Evolutionary conservation across 2,888 invertebrate genomes (phyloP).

Genomic region (Parnassius mnemosyne): DNA sequence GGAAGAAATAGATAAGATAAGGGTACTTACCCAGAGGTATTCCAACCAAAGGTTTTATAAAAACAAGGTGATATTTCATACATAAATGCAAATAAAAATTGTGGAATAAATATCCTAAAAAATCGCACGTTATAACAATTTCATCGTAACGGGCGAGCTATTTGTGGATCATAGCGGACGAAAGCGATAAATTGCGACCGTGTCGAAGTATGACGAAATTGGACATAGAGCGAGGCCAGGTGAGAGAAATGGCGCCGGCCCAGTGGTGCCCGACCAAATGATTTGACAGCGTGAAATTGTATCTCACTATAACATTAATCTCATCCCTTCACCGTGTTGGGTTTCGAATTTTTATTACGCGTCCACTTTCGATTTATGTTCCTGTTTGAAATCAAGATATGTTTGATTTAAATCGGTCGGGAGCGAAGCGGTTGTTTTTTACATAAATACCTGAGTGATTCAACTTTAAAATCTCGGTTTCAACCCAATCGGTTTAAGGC

Average conservation of each 20-base stretch:
- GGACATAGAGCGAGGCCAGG: constrained; percentile 40
- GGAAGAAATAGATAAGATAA: no score
- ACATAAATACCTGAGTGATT: no score
- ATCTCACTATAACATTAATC: constrained; percentile 31
- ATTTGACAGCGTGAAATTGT: constrained; percentile 59
- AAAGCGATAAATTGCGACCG: constrained; percentile 30
- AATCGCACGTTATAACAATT: neutral
- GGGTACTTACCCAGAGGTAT: no score
- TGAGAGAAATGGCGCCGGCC: constrained; percentile 41
- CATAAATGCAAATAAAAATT: no score
- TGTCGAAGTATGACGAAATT: constrained; percentile 48
- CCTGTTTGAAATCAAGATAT: constrained; percentile 18
- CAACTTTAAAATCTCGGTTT: no score
- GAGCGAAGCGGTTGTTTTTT: constrained; percentile 2
- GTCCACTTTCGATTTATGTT: constrained; percentile 16
- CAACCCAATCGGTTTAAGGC: no score
- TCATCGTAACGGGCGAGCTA: neutral
- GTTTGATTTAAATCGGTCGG: constrained; percentile 18
- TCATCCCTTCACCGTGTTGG: constrained; percentile 21
- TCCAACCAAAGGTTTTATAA: no score
- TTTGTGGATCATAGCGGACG: constrained; percentile 10
- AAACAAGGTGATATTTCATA: neutral
- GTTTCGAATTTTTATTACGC: constrained; percentile 22
- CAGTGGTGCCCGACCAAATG: constrained; percentile 25
- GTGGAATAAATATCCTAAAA: neutral